These are phyloP conservation scores for Colinus virginianus DNA, from an alignment of 2,113 vertebrate species.

Conservation along the genomic window DNA sequence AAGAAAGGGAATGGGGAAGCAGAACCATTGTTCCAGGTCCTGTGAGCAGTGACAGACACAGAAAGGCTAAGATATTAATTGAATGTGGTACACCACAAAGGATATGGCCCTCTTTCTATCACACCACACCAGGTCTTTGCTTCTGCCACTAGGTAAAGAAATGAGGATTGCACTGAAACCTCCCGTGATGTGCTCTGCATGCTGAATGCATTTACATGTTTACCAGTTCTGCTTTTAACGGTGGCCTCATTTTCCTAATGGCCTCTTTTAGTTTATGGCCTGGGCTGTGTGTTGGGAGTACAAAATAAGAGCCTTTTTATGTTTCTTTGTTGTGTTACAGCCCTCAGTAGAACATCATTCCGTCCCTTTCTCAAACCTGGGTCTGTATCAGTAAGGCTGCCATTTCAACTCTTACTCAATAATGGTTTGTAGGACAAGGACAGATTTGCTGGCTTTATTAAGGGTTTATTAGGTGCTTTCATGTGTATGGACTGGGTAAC, in stretches of 20 bases:
- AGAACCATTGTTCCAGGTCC: constrained; percentile 40
- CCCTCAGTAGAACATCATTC: not conserved
- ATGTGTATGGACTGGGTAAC: not conserved
- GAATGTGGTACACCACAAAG: constrained; percentile 80
- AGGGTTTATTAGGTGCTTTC: not conserved
- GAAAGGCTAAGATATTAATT: constrained; percentile 41
- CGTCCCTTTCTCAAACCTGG: not conserved
- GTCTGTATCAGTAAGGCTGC: not conserved
- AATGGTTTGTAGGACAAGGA: not conserved
- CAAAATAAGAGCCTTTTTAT: not conserved
- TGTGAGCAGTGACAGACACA: constrained; percentile 11
- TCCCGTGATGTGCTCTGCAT: not conserved
- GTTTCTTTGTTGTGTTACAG: not conserved
- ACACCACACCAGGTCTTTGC: constrained; percentile 47
- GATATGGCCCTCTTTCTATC: constrained; percentile 66
- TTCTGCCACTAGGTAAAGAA: constrained; percentile 15
- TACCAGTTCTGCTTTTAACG: not conserved
- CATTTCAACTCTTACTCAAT: not conserved
- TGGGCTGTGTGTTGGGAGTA: not conserved
- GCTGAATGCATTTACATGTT: not conserved
- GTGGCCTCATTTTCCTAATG: not conserved
- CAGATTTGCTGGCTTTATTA: not conserved
- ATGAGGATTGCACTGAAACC: not conserved
- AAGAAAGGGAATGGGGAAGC: constrained; percentile 18
- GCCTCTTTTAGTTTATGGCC: not conserved